phyloP scores from a whole-genome alignment of 1,140 invertebrate species.

The Zaprionus lachaisei region DNA sequence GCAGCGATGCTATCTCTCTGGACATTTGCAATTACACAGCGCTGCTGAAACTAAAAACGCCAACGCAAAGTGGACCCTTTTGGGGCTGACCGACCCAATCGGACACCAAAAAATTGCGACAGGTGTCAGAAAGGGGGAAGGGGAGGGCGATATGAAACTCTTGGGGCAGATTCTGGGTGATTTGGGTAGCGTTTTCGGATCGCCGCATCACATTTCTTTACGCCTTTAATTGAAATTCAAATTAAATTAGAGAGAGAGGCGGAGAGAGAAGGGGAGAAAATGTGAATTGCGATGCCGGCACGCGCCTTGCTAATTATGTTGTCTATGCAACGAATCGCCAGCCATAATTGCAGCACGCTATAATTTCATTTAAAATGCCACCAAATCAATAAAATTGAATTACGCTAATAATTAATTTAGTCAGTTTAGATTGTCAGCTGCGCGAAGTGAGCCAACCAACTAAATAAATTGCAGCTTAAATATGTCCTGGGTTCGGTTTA shows the following conservation, averaged over 20 bases:
- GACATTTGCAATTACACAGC: conserved; percentile 39
- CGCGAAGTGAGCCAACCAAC: neutral
- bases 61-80: conserved; percentile 34
- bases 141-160: neutral
- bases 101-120: conserved; percentile 50
- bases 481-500: neutral
- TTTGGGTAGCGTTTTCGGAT: conserved; percentile 54
- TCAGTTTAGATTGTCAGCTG: neutral
- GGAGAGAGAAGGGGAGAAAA: neutral
- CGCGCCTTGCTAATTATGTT: conserved; percentile 64
- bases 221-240: conserved; percentile 70
- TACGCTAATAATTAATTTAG: conserved; percentile 7
- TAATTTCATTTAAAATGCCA: conserved; percentile 60
- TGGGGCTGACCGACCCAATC: conserved; percentile 29
- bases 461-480: neutral
- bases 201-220: conserved; percentile 32
- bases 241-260: neutral
- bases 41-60: conserved; percentile 37
- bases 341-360: conserved; percentile 28
- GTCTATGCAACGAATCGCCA: conserved; percentile 57
- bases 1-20: conserved; percentile 13
- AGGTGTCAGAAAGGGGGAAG: conserved; percentile 57
- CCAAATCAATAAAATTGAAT: conserved; percentile 44
- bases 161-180: conserved; percentile 55
- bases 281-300: conserved; percentile 13